These are phyloP conservation scores for Hypanus sabinus DNA, from an alignment of 2,113 vertebrate species.

Conservation along the genomic window DNA sequence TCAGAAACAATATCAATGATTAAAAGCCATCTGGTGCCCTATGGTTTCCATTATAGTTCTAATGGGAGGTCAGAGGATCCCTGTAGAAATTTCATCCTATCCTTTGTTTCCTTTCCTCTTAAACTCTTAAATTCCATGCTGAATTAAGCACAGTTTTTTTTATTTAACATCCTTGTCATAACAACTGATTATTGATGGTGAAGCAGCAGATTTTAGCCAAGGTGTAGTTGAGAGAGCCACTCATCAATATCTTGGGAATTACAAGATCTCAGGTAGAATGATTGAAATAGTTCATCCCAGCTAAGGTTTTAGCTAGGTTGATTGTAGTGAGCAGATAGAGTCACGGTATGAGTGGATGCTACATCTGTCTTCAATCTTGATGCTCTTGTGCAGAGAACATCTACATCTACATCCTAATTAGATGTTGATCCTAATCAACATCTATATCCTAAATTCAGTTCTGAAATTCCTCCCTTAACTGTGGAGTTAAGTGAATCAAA, in stretches of 20 bases:
- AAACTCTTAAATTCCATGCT: not conserved
- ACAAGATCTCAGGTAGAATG: no score
- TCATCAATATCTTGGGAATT: no score
- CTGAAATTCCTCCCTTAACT: not conserved
- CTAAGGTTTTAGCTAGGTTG: not conserved
- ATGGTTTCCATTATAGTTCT: not conserved
- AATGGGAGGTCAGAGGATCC: not conserved
- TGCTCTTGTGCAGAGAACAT: not conserved
- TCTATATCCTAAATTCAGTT: not conserved
- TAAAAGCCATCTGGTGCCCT: not conserved
- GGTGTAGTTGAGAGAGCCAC: no score
- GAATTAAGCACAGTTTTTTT: not conserved
- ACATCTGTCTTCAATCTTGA: not conserved
- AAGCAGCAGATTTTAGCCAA: no score
- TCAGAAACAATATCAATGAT: not conserved
- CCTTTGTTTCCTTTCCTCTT: no score
- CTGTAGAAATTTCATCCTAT: not conserved
- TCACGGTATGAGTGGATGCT: not conserved
- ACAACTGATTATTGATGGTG: not conserved
- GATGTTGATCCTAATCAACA: no score
- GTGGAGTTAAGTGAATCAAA: not conserved
- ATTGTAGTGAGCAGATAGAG: not conserved
- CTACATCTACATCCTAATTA: not conserved
- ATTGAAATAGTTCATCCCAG: no score
- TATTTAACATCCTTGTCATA: not conserved